A percentile compares a stretch with the other conserved stretches of the same genome.
Conservation (phyloP, 2,888 invertebrate species). For the Epirrhoe alternata region DNA sequence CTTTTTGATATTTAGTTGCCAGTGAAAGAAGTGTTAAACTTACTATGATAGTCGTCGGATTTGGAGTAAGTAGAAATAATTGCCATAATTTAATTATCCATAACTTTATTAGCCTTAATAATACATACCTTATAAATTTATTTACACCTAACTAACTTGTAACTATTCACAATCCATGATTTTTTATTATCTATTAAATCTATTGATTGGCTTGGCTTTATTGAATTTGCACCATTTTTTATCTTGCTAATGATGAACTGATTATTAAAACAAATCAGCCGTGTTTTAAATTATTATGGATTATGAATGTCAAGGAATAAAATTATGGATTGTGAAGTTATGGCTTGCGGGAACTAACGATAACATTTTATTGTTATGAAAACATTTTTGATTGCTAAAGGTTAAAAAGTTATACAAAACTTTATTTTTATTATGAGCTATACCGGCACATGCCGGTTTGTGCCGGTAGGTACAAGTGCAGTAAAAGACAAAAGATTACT, state of each 20-base stretch:
- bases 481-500: not conserved
- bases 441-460: not conserved
- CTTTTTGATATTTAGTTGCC: no score
- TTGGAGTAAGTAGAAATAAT: conserved; percentile 88
- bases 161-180: conserved; percentile 26
- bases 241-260: not conserved
- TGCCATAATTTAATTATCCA: conserved; percentile 28
- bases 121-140: not conserved
- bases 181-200: not conserved
- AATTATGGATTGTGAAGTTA: conserved; percentile 57
- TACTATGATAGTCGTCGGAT: not conserved
- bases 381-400: not conserved
- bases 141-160: not conserved
- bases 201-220: no score
- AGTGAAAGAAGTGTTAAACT: no score
- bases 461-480: no score
- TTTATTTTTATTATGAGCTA: not conserved
- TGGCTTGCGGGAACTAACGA: conserved; percentile 88
- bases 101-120: conserved; percentile 12
- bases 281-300: conserved; percentile 2
- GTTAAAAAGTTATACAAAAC: not conserved
- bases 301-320: conserved; percentile 62
- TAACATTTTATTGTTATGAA: not conserved
- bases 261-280: no score
- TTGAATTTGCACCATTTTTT: not conserved